Conservation (phyloP, 2,797 vertebrate species). For the Phoebastria nigripes region DNA sequence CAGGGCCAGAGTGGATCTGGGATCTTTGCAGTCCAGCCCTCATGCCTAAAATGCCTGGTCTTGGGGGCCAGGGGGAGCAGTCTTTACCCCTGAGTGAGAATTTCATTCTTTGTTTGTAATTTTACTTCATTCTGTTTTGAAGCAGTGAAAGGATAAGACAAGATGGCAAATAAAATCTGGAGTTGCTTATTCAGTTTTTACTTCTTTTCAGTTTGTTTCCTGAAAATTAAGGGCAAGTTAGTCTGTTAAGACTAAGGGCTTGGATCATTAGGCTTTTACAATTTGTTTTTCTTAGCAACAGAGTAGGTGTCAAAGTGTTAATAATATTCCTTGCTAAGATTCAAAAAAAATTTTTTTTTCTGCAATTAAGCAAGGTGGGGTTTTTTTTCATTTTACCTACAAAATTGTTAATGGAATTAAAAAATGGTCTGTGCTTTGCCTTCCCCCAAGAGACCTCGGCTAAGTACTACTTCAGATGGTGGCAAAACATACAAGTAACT, state of each 20-base stretch:
- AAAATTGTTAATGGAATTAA: background rate
- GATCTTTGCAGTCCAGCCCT: background rate
- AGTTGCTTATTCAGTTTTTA: background rate
- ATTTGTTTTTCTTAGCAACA: background rate
- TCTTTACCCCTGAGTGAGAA: background rate
- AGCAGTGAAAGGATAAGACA: background rate
- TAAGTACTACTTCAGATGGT: conserved; percentile 7
- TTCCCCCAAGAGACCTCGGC: background rate
- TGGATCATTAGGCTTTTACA: background rate
- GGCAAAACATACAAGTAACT: background rate
- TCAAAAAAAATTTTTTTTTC: background rate
- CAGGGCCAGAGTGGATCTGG: accelerated
- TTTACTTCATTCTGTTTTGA: background rate
- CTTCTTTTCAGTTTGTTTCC: background rate
- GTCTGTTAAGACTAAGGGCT: background rate
- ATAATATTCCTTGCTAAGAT: background rate
- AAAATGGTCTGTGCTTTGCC: background rate
- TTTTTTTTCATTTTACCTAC: background rate
- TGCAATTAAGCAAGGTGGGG: background rate
- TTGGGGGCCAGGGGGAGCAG: background rate
- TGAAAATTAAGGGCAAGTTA: background rate
- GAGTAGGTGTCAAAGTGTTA: background rate
- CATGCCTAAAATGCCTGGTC: background rate
- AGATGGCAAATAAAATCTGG: background rate
- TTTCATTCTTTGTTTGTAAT: background rate